phyloP scores from a whole-genome alignment of 2,797 vertebrate genomes.

The Epinephelus malabaricus region DNA sequence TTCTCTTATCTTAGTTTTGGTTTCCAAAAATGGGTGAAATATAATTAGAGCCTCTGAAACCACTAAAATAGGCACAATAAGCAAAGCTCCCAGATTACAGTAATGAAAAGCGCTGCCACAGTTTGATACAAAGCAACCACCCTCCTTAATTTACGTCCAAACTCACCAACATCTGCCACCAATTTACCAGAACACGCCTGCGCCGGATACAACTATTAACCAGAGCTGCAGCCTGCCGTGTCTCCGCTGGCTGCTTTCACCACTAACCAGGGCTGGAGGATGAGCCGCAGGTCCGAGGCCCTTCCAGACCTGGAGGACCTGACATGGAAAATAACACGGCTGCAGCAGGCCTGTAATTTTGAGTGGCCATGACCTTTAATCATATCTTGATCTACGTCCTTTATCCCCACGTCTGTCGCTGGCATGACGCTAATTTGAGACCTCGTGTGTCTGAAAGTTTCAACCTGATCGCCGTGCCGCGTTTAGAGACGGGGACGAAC shows the following conservation, averaged over 20 bases:
- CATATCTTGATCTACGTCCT: slow-evolving; percentile 66
- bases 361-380: slow-evolving; percentile 66
- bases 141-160: slow-evolving; percentile 14
- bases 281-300: slow-evolving; percentile 52
- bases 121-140: slow-evolving; percentile 16
- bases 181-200: slow-evolving; percentile 57
- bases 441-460: slow-evolving; percentile 32
- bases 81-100: neutral
- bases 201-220: slow-evolving; percentile 55
- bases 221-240: slow-evolving; percentile 45
- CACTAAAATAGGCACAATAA: neutral
- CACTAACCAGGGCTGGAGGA: slow-evolving; percentile 56
- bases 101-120: slow-evolving; percentile 20
- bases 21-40: neutral
- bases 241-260: slow-evolving; percentile 38
- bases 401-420: slow-evolving; percentile 32
- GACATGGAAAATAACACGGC: slow-evolving; percentile 57
- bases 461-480: slow-evolving; percentile 13
- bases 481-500: slow-evolving; percentile 17
- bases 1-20: neutral
- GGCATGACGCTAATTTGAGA: slow-evolving; percentile 64
- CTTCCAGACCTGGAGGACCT: slow-evolving; percentile 36
- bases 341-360: slow-evolving; percentile 67
- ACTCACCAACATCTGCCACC: slow-evolving; percentile 65
- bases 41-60: neutral